These are phyloP conservation scores for Mnemiopsis leidyi DNA, from an alignment of 37 sponge, comb jelly and placozoan species.

Conservation along the genomic window DNA sequence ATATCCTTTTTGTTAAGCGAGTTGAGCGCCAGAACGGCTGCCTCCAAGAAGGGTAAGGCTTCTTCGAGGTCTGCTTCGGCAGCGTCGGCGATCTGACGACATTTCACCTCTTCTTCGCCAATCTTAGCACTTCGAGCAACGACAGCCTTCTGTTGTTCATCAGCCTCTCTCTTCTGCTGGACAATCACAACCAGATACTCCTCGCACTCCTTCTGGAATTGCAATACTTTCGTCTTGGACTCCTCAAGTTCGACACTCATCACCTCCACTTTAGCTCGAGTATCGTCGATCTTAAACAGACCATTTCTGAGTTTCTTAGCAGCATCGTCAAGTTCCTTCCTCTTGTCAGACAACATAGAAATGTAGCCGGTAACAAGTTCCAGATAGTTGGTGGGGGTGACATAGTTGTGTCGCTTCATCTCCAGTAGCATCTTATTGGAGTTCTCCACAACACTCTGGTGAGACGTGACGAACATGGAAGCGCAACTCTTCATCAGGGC, in stretches of 20 bases:
- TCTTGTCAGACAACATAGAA: conserved; percentile 84
- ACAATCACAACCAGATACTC: conserved; percentile 96
- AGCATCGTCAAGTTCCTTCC: conserved; percentile 91
- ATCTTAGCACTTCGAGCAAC: conserved; percentile 92
- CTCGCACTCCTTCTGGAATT: conserved; percentile 98
- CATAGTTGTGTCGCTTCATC: conserved; percentile 98
- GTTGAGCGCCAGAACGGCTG: conserved; percentile 87
- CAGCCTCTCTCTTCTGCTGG: conserved; percentile 96
- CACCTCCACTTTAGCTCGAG: conserved; percentile 90
- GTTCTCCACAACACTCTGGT: conserved; percentile 90
- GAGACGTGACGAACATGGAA: conserved; percentile 83
- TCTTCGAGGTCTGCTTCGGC: conserved; percentile 96
- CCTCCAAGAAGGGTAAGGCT: conserved; percentile 92
- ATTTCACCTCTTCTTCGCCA: conserved; percentile 90
- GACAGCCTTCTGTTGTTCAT: conserved; percentile 94
- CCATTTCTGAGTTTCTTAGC: conserved; percentile 91
- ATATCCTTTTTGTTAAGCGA: conserved; percentile 96
- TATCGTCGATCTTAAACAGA: conserved; percentile 89
- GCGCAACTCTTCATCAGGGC: conserved; percentile 76
- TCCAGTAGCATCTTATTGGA: conserved; percentile 92
- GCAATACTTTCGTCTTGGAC: conserved; percentile 83
- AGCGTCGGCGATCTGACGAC: conserved; percentile 81
- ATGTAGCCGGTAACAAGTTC: conserved; percentile 97
- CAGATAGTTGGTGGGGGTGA: conserved; percentile 98
- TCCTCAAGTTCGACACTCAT: conserved; percentile 96